Percentiles rank a stretch among this genome's conserved stretches.
These are phyloP conservation scores for Turdus rufiventris DNA, from an alignment of 2,113 vertebrate species.

Conservation along the genomic window DNA sequence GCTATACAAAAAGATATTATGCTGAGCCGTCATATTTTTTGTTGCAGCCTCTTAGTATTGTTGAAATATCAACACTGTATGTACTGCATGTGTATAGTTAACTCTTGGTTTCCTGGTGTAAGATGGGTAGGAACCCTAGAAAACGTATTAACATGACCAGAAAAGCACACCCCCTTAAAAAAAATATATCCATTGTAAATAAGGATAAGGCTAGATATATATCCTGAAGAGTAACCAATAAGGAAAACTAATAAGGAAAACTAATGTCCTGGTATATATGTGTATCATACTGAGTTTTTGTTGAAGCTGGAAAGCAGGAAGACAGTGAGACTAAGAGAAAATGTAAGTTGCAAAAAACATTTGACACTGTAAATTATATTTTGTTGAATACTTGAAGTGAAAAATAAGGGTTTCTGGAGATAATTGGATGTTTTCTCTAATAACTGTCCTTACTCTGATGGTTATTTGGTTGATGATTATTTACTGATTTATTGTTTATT, in stretches of 20 bases:
- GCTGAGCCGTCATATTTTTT: background rate
- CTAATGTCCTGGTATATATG: background rate
- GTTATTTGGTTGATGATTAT: background rate
- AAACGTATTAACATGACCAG: background rate
- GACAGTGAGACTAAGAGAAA: background rate
- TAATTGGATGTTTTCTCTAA: background rate
- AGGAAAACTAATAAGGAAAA: background rate
- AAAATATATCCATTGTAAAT: background rate
- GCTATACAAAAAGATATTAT: background rate
- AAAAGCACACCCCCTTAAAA: rapidly evolving
- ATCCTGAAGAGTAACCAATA: background rate
- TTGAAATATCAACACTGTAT: background rate
- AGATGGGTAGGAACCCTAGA: background rate
- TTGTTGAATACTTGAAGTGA: background rate
- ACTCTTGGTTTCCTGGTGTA: background rate
- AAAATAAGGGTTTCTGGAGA: background rate
- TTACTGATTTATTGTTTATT: background rate
- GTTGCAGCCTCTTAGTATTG: background rate
- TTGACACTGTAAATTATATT: background rate
- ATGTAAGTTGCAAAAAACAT: background rate
- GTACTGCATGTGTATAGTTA: background rate
- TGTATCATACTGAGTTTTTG: background rate
- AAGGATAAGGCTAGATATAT: background rate
- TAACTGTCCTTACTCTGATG: background rate
- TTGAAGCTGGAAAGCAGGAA: background rate